Evolutionary conservation across 2,113 vertebrate species (phyloP), one percentile per base, ranked within the genome.

Genomic region (Nerophis lumbriciformis): DNA sequence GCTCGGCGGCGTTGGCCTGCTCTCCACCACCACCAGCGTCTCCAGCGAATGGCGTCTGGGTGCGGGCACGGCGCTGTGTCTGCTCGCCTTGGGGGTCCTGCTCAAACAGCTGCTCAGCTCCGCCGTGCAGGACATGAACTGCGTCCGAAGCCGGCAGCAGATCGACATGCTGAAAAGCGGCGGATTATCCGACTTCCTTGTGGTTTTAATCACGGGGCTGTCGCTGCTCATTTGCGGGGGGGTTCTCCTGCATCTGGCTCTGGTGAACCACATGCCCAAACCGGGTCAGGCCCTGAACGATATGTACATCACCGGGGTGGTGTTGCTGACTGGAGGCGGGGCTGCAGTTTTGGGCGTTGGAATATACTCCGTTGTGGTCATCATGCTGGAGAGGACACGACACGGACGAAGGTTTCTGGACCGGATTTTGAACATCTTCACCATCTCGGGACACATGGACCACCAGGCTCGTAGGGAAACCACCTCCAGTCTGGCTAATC

Each of bases 51-150:
- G 97, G 97, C 87, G 96, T 4, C 88, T 99, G 38, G 96, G 93
- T 0, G 90, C 87, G 0, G 97, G 97, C 55, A 96, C 93, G 0
- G 90, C 92, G 0, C 92, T 99, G 61, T 99, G 97, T 75, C 89
- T 99, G 56, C 90, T 98, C 28, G 94, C 96, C 10, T 81, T 98
- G 71, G 87, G 94, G 0, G 92, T 99, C 45, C 92, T 99, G 47
- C 92, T 95, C 66, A 99, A 99, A 76, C 97, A 99, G 74, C 91
- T 99, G 77, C 89, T 99, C 82, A 98, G 97, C 84, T 99, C 97
- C 0, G 97, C 97, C 0, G 92, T 99, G 78, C 97, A 99, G 89
- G 97, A 99, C 89, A 99, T 98, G 96, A 98, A 99, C 65, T 99
- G 97, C 62, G 79, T 99, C 5, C 93, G 93, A 38, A 96, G 92